phyloP scores from a whole-genome alignment of 2,888 invertebrate species.

The Drosophila peninsularis region DNA sequence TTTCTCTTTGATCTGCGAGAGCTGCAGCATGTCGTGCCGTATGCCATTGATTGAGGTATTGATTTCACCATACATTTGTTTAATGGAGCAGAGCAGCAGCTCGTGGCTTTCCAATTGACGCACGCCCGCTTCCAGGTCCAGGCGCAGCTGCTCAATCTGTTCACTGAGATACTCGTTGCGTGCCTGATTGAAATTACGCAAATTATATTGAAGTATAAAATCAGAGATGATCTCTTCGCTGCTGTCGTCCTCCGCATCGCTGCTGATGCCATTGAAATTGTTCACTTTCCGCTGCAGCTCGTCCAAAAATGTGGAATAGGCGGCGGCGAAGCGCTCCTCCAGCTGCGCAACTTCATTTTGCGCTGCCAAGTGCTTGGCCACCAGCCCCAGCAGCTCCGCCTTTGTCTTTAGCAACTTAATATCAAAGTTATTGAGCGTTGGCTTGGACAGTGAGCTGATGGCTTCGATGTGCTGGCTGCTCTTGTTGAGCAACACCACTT shows the following conservation, averaged over 20 bases:
- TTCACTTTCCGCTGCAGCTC: constrained; percentile 79
- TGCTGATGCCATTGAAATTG: constrained; percentile 69
- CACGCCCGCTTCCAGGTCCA: constrained; percentile 65
- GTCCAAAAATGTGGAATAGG: constrained; percentile 75
- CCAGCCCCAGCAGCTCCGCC: constrained; percentile 75
- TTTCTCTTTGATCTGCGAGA: constrained; percentile 83
- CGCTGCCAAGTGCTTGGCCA: constrained; percentile 70
- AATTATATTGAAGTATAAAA: constrained; percentile 81
- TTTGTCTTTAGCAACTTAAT: constrained; percentile 79
- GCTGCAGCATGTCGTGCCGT: constrained; percentile 81
- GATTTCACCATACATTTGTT: constrained; percentile 80
- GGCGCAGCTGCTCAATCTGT: constrained; percentile 78
- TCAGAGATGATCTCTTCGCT: constrained; percentile 80
- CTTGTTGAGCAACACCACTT: constrained; percentile 78
- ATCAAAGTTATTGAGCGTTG: constrained; percentile 72
- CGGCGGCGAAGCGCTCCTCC: constrained; percentile 71
- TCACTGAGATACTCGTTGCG: constrained; percentile 78
- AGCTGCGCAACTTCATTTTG: constrained; percentile 67
- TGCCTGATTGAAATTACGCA: constrained; percentile 72
- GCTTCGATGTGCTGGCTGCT: constrained; percentile 21
- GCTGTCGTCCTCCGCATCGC: constrained; percentile 60
- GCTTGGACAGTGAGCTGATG: constrained; percentile 33
- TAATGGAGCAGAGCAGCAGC: constrained; percentile 77
- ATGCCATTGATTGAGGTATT: constrained; percentile 79
- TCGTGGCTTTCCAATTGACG: constrained; percentile 81